A percentile compares a stretch with the other conserved stretches of the same genome.
These are phyloP conservation scores for Stigmatopora nigra DNA, from an alignment of 2,113 vertebrate genomes.

Conservation along the genomic window DNA sequence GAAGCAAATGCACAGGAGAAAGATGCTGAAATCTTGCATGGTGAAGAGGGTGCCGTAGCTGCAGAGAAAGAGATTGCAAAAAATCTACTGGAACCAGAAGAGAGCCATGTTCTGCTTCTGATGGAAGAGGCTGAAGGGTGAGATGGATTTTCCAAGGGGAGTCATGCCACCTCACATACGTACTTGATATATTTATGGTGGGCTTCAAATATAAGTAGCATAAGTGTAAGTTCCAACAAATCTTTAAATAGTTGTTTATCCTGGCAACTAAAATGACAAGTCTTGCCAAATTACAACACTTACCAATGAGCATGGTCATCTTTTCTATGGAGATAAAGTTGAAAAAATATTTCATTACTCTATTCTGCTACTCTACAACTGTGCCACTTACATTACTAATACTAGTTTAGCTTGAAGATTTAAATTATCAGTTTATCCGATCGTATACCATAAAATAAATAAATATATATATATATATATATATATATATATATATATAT, in stretches of 20 bases:
- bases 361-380: too few relatives aligned
- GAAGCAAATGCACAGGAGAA: constrained; percentile 57
- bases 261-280: not conserved
- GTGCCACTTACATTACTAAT: too few relatives aligned
- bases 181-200: not conserved
- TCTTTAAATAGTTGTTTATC: not conserved
- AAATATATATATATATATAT: too few relatives aligned
- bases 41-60: constrained; percentile 35
- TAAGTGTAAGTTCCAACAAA: not conserved
- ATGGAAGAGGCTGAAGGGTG: constrained; percentile 61
- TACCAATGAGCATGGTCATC: not conserved
- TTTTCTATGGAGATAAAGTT: not conserved
- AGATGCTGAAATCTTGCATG: constrained; percentile 46
- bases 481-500: too few relatives aligned
- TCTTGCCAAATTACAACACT: not conserved
- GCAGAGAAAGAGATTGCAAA: constrained; percentile 34
- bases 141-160: constrained; percentile 26
- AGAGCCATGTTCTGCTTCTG: constrained; percentile 44
- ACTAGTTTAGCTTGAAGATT: too few relatives aligned
- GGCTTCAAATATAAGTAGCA: not conserved
- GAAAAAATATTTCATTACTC: not conserved
- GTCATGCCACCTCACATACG: not conserved
- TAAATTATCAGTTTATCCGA: too few relatives aligned
- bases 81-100: constrained; percentile 46
- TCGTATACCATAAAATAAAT: too few relatives aligned